A percentile compares a stretch with the other conserved stretches of the same genome.
These are phyloP conservation scores for Ivindomyrus marchei DNA, from an alignment of 2,113 vertebrate genomes.

Conservation along the genomic window DNA sequence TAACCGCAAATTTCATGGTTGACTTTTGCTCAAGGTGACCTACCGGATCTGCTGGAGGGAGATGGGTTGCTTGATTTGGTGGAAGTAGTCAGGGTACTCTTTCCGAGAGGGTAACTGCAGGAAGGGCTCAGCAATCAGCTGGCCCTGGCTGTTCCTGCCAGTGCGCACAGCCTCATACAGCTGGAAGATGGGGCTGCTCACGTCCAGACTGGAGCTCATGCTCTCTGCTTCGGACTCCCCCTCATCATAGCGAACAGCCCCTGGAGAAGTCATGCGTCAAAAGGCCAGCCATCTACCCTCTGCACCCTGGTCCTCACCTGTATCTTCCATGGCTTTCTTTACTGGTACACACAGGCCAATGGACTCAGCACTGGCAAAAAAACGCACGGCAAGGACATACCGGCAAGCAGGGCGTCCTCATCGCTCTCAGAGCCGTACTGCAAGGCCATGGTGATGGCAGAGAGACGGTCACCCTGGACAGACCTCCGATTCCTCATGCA, in stretches of 20 bases:
- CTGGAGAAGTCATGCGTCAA: conserved; percentile 31
- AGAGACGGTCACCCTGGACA: conserved; percentile 88
- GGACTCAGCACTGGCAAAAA: neutral
- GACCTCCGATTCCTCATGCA: conserved; percentile 80
- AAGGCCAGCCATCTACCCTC: neutral
- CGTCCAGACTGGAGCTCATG: conserved; percentile 87
- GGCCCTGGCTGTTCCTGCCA: conserved; percentile 91
- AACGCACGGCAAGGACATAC: conserved; percentile 51
- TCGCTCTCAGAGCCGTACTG: conserved; percentile 95
- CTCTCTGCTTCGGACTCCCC: conserved; percentile 92
- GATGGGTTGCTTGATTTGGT: conserved; percentile 88
- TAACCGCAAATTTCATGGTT: neutral
- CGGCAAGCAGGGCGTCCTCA: conserved; percentile 87
- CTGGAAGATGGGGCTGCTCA: conserved; percentile 90
- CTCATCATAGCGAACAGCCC: conserved; percentile 80
- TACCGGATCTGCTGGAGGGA: conserved; percentile 94
- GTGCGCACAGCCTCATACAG: conserved; percentile 88
- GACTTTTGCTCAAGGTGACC: conserved; percentile 24
- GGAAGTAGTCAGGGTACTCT: conserved; percentile 96
- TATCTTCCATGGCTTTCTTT: neutral
- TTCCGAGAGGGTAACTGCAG: conserved; percentile 94
- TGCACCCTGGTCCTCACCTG: neutral
- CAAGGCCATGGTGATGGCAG: conserved; percentile 93
- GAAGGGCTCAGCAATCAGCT: conserved; percentile 92
- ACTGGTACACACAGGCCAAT: neutral